Evolutionary conservation across 2,113 vertebrate genomes (phyloP).

Genomic region (Pionites leucogaster): DNA sequence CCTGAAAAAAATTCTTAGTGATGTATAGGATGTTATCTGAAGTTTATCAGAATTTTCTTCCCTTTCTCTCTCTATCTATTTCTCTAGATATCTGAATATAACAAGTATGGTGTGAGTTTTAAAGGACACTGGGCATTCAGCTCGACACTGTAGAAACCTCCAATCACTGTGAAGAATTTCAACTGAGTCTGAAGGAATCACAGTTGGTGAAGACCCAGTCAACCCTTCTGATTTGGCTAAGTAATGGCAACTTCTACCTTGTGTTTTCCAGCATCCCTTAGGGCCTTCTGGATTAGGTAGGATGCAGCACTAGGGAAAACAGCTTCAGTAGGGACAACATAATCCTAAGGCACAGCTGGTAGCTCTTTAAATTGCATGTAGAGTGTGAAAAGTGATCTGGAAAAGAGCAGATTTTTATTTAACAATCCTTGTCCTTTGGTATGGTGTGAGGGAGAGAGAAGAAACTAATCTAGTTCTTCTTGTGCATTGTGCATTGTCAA

Average conservation of each 20-base stretch:
- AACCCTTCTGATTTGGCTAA: neutral
- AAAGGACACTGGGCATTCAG: neutral
- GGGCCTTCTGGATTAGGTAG: slow-evolving; percentile 25
- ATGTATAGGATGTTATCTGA: neutral
- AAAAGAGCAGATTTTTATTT: neutral
- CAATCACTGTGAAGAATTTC: neutral
- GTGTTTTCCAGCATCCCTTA: slow-evolving; percentile 26
- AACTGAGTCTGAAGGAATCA: neutral
- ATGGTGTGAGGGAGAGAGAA: neutral
- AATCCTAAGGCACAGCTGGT: slow-evolving; percentile 16
- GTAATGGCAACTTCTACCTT: neutral
- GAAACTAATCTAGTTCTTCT: neutral
- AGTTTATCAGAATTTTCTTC: slow-evolving; percentile 31
- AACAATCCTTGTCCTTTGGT: neutral
- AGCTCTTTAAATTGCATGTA: neutral
- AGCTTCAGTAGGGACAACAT: slow-evolving; percentile 34
- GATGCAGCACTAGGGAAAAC: neutral
- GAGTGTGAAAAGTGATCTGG: neutral
- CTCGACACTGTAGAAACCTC: neutral
- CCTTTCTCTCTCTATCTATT: neutral
- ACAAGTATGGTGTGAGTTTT: neutral
- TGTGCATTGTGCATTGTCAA: neutral
- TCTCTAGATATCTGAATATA: neutral
- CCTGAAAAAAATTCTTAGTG: neutral
- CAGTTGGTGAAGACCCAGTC: neutral